Percentiles rank a stretch among this genome's conserved stretches.
Evolutionary conservation across 2,797 vertebrate species (phyloP).

Genomic region (Cyclopterus lumpus): DNA sequence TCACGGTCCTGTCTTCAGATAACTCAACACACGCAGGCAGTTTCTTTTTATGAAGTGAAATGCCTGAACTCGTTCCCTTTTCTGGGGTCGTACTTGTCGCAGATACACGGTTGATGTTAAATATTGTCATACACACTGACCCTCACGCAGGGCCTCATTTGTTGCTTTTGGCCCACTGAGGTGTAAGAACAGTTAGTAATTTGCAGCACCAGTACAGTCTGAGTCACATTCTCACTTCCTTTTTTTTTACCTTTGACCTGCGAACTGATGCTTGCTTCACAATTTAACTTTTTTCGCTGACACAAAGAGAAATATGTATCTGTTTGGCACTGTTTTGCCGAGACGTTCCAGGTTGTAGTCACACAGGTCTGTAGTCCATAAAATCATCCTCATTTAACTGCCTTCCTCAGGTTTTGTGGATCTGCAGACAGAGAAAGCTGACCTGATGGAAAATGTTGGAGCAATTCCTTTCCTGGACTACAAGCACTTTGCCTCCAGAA

Average conservation of each 20-base stretch:
- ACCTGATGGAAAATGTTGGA: conserved; percentile 91
- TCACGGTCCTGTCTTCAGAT: no score
- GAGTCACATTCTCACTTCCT: conserved; percentile 13
- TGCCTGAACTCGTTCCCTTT: not conserved
- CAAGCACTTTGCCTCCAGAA: conserved; percentile 96
- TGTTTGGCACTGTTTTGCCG: not conserved
- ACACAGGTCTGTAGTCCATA: not conserved
- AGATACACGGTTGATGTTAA: not conserved
- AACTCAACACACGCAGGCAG: not conserved
- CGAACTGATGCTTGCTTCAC: not conserved
- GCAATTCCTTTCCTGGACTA: conserved; percentile 97
- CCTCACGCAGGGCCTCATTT: not conserved
- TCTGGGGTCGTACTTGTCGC: not conserved
- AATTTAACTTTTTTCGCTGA: not conserved
- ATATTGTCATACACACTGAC: not conserved
- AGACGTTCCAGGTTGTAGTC: no score
- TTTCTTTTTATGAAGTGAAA: not conserved
- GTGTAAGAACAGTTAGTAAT: not conserved
- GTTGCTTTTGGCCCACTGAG: not conserved
- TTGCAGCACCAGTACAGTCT: not conserved
- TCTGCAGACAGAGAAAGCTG: conserved; percentile 92
- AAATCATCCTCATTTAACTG: not conserved
- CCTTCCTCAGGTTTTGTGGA: conserved; percentile 92
- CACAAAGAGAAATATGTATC: not conserved
- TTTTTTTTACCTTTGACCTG: conserved; percentile 16